Evolutionary conservation across 1,140 invertebrate genomes (phyloP), one percentile per base, ranked within the genome.

Genomic region (Paraescarpia echinospica): DNA sequence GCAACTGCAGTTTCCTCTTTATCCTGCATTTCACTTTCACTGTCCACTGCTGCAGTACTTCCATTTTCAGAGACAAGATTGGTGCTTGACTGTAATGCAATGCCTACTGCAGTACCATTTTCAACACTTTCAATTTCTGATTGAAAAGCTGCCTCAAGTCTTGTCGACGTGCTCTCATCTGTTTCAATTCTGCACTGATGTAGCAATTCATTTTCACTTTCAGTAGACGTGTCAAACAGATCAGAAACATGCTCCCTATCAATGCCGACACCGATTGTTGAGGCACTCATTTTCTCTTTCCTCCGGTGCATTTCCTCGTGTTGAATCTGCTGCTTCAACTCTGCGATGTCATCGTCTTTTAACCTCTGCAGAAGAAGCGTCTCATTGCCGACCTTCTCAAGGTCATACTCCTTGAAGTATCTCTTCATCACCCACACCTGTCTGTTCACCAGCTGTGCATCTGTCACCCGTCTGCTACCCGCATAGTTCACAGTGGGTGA

Each of bases 371-470:
- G 5, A 89, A 92, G 33, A 34, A 92, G 33, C 33, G 18, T 88
- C 92, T 92, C 92, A 12, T 89, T 77, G 51, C 92, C 92, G 31
- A 92, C 2, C n/a, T 34, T 33, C 31, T 41, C 92, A 89, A 92
- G 92, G 89, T 88, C 48, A 90, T 93, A 92, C 35, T 93, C 92
- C 31, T 92, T 91, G 33, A 92, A 77, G 33, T 93, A 89, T 88
- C 93, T 93, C 14, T 92, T 90, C 89, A 33, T 34, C 33, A 90
- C 35, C 89, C 35, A 35, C 89, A 90, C 89, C 89, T 34, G 33
- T n/a, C 89, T 34, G 59, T 77, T 77, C 8, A 77, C 59, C 59
- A 77, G 27, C 59, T 77, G 59, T 31, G 27, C 59, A 27, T 77
- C 59, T 77, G 59, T 77, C 59, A 77, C 18, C 59, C 59, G 59